phyloP scores from a whole-genome alignment of 2,888 invertebrate species.

The Stenolophus ochropezus region DNA sequence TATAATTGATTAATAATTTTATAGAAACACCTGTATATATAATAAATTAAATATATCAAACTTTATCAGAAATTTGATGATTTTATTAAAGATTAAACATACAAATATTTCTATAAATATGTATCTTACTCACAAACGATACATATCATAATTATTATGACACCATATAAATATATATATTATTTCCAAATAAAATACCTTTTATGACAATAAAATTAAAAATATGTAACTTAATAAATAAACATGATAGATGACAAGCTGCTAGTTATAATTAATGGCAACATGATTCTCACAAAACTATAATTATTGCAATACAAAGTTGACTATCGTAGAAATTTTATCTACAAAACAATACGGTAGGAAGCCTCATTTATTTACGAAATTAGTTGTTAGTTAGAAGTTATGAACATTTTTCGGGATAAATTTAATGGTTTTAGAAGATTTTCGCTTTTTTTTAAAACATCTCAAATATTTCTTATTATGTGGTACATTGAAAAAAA shows the following conservation, averaged over 20 bases:
- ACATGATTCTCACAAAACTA: constrained; percentile 27
- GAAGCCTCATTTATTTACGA: no score
- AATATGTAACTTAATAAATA: constrained; percentile 1
- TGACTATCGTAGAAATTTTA: constrained; percentile 9
- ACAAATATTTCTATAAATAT: constrained; percentile 35
- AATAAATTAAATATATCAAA: neutral
- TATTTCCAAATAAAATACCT: constrained; percentile 28
- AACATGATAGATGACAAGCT: constrained; percentile 26
- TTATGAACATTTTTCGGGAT: no score
- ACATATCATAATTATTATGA: constrained; percentile 18
- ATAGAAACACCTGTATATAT: neutral
- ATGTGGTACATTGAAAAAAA: no score
- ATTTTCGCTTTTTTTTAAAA: no score
- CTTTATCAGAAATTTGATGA: neutral
- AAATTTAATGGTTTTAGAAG: no score
- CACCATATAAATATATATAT: constrained; percentile 29
- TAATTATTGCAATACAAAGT: constrained; percentile 16
- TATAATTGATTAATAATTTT: no score
- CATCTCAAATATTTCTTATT: no score
- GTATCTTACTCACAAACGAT: constrained; percentile 6
- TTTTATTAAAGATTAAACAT: constrained; percentile 39
- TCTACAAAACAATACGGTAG: neutral
- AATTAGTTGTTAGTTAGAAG: no score
- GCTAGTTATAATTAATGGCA: constrained; percentile 24
- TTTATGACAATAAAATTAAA: neutral